Percentiles rank a stretch among this genome's conserved stretches.
Conservation (phyloP, 2,113 vertebrate genomes). For the Eptatretus burgeri region DNA sequence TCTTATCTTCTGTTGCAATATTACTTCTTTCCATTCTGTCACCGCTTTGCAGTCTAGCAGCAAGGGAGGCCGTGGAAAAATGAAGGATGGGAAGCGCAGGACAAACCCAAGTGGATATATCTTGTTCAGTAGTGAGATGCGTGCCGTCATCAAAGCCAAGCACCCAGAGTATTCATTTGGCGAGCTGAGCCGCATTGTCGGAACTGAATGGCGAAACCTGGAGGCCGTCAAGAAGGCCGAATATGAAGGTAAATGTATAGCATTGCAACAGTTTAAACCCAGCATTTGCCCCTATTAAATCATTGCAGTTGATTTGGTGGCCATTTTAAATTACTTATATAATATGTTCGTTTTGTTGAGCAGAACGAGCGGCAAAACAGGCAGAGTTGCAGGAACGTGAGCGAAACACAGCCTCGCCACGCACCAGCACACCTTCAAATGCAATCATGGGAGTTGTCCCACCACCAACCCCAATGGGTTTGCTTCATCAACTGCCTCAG, state of each 20-base stretch:
- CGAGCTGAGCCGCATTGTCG: constrained; percentile 82
- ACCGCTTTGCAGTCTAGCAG: constrained; percentile 41
- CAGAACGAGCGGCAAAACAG: constrained; percentile 97
- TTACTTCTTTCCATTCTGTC: too few relatives aligned
- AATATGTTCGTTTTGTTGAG: constrained; percentile 15
- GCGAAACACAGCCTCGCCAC: constrained; percentile 52
- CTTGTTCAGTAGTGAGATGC: constrained; percentile 97
- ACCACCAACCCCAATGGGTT: constrained; percentile 82
- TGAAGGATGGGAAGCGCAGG: constrained; percentile 91
- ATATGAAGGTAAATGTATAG: constrained; percentile 54
- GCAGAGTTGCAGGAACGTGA: constrained; percentile 98
- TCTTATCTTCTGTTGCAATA: too few relatives aligned
- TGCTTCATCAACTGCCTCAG: constrained; percentile 84
- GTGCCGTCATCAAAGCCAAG: constrained; percentile 87
- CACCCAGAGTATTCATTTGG: constrained; percentile 96
- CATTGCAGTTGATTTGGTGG: neutral
- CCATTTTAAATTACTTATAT: neutral
- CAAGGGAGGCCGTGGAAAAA: constrained; percentile 63
- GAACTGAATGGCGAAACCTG: constrained; percentile 92
- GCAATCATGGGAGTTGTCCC: constrained; percentile 89
- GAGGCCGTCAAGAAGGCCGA: constrained; percentile 78
- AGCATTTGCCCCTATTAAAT: neutral
- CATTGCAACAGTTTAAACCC: neutral
- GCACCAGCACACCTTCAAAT: constrained; percentile 85
- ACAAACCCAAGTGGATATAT: constrained; percentile 99